phyloP scores from a whole-genome alignment of 2,113 vertebrate species.

The Oreotrochilus melanogaster region DNA sequence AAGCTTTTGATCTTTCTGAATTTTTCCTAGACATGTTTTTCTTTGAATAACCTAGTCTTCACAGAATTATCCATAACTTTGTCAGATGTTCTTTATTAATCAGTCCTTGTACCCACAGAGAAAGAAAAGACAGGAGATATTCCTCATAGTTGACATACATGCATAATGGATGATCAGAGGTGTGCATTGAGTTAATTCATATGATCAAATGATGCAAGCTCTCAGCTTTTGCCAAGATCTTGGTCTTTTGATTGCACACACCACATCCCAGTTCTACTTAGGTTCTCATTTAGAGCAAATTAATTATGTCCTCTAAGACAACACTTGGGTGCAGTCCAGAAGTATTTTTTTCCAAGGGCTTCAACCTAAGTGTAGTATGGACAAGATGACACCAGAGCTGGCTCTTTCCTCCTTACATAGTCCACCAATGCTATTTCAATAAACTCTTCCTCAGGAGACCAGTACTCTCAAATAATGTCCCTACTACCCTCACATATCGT shows the following conservation, averaged over 20 bases:
- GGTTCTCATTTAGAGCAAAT: background rate
- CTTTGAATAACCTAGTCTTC: background rate
- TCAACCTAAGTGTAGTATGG: background rate
- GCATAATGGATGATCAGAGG: background rate
- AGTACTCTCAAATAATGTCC: background rate
- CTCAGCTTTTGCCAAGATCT: background rate
- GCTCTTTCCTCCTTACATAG: background rate
- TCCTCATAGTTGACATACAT: background rate
- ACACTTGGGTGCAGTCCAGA: background rate
- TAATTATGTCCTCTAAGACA: background rate
- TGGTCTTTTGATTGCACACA: background rate
- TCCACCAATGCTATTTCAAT: background rate
- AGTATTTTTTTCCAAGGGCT: background rate
- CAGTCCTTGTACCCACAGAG: background rate
- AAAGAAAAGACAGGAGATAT: background rate
- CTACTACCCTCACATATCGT: accelerated
- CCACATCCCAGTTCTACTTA: background rate
- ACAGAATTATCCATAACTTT: background rate
- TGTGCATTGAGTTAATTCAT: background rate
- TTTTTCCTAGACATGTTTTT: background rate
- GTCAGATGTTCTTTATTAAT: background rate
- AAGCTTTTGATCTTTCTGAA: slow-evolving; percentile 33
- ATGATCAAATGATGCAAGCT: background rate
- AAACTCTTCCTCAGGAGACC: background rate
- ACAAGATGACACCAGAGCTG: background rate